Base-by-base conservation (phyloP, 2,888 invertebrate species). In the Callosobruchus maculatus region DNA sequence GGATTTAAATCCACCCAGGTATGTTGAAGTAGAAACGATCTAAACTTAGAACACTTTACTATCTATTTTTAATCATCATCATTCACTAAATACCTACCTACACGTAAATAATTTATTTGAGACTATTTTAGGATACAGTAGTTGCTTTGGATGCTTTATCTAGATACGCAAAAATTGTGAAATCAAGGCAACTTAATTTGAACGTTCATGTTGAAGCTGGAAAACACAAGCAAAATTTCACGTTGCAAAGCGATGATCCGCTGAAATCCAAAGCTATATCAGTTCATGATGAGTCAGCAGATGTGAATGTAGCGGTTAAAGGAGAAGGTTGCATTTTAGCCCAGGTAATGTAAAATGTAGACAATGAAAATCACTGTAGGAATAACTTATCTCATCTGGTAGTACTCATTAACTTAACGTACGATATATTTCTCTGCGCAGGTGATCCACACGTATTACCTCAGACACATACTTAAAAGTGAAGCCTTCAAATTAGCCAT, bases 1-100 rank as follows among this genome's bases (percentile, higher is more conserved):
- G 94, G 94, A 0, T 95, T 95, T 81, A 86, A 91, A 0, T 92
- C 94, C 0, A 94, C 95, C 0, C 95, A 93, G 89, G 92, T 91
- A 79, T 68, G 18, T 68, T 68, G 1, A 68, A 68, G 21, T 68
- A 20, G 5, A 18, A 26, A 26, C 26, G 20, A 20, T 31, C 69
- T 4, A 20, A 67, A 67, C 2, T 21, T 70, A 22, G n/a, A n/a
- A n/a, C n/a, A n/a, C n/a, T n/a, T n/a, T n/a, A n/a, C n/a, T n/a
- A n/a, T n/a, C n/a, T n/a, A n/a, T n/a, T n/a, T n/a, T n/a, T n/a
- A n/a, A n/a, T n/a, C n/a, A n/a, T n/a, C n/a, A n/a, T n/a, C n/a
- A n/a, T n/a, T n/a, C n/a, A n/a, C n/a, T n/a, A n/a, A n/a, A n/a
- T n/a, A n/a, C n/a, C n/a, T n/a, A n/a, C n/a, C n/a, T n/a, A n/a